Percentiles rank a stretch among this genome's conserved stretches.
Conservation (phyloP, 2,797 vertebrate genomes). For the Lutra lutra region DNA sequence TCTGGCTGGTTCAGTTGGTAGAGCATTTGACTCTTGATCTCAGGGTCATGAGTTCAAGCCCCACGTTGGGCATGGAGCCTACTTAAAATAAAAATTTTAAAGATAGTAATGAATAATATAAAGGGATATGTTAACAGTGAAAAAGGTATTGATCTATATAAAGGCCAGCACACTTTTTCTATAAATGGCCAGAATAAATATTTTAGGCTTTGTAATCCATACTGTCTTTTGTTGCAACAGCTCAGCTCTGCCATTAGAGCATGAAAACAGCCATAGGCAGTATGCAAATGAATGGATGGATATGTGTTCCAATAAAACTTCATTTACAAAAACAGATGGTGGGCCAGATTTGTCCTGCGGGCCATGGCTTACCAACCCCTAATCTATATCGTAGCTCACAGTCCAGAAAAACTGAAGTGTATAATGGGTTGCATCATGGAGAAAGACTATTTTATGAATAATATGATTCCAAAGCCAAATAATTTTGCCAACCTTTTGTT, state of each 20-base stretch:
- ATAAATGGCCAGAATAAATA: not conserved
- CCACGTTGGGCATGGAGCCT: not conserved
- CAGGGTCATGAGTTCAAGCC: not conserved
- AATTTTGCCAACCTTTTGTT: not conserved
- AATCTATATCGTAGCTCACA: not conserved
- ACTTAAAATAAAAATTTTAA: not conserved
- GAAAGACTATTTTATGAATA: not conserved
- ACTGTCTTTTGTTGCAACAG: not conserved
- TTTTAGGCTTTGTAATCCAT: not conserved
- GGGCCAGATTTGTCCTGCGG: not conserved
- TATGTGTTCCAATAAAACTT: constrained; percentile 3
- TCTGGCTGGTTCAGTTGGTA: not conserved
- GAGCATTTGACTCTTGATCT: not conserved
- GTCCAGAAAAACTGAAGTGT: not conserved
- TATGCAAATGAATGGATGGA: not conserved
- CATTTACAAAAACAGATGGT: not conserved
- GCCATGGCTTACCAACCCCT: not conserved
- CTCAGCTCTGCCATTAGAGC: not conserved
- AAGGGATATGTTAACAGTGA: not conserved
- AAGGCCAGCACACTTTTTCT: not conserved
- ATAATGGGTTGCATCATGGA: not conserved
- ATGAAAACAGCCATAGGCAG: not conserved
- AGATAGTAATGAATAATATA: not conserved
- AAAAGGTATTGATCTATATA: not conserved
- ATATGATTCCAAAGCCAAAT: not conserved